phyloP scores from a whole-genome alignment of 2,888 invertebrate genomes.

The Trileptium ribeirensis region DNA sequence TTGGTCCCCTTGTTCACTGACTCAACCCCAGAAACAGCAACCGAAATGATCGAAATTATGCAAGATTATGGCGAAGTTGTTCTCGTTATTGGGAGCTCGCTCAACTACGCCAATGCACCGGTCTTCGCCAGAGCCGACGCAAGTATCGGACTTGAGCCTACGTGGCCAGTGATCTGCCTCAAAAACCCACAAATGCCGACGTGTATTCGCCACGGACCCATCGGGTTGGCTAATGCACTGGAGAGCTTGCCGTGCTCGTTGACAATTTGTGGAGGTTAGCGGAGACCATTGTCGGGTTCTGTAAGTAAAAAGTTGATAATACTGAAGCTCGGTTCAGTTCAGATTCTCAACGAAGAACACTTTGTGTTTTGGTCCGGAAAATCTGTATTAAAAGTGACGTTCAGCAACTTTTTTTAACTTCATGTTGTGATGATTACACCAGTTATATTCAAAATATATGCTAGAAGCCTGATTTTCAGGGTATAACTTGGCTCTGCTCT shows the following conservation, averaged over 20 bases:
- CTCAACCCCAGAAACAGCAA: slow-evolving; percentile 81
- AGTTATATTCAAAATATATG: no score
- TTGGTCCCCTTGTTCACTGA: slow-evolving; percentile 95
- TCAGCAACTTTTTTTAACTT: no score
- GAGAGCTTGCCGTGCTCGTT: slow-evolving; percentile 32
- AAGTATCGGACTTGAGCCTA: slow-evolving; percentile 29
- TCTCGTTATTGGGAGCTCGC: slow-evolving; percentile 82
- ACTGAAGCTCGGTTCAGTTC: no score
- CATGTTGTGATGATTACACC: no score
- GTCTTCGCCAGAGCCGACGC: slow-evolving; percentile 90
- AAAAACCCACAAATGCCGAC: background rate
- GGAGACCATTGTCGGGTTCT: no score
- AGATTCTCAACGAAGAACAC: no score
- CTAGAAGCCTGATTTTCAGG: no score
- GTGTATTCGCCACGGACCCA: background rate
- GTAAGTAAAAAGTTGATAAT: no score
- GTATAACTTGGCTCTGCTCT: no score
- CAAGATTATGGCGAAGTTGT: slow-evolving; percentile 89
- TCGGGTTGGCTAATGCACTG: slow-evolving; percentile 30
- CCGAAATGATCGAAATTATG: slow-evolving; percentile 83
- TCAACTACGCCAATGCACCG: slow-evolving; percentile 78
- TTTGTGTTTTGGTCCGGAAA: no score
- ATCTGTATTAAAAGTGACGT: no score
- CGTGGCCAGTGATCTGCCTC: slow-evolving; percentile 32
- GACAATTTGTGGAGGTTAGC: slow-evolving; percentile 1